These are phyloP conservation scores for Linnaemya tessellans DNA, from an alignment of 2,888 invertebrate genomes.

Conservation along the genomic window DNA sequence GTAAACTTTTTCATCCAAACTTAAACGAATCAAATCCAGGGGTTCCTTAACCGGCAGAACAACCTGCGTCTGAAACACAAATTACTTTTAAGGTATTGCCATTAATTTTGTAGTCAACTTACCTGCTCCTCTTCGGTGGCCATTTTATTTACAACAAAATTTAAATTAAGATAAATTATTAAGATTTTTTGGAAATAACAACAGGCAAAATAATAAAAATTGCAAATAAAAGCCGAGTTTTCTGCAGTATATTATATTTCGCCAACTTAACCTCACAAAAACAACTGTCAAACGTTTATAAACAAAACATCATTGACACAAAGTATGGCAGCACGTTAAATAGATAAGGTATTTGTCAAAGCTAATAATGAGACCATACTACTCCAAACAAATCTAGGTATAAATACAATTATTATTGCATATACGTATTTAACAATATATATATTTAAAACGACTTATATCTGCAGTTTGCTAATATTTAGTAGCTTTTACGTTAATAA, in stretches of 20 bases:
- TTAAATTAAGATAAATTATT: conserved; percentile 66
- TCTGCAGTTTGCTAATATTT: not conserved
- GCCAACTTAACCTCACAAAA: conserved; percentile 34
- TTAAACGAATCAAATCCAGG: conserved; percentile 96
- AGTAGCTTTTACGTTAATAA: not conserved
- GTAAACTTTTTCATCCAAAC: conserved; percentile 98
- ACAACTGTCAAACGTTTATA: conserved; percentile 35
- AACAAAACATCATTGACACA: conserved; percentile 1
- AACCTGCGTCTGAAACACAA: conserved; percentile 71
- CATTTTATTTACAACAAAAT: conserved; percentile 75
- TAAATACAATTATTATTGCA: not conserved
- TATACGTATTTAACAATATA: not conserved
- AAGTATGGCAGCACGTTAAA: conserved; percentile 27
- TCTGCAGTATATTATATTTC: not conserved
- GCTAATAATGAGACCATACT: conserved; percentile 16
- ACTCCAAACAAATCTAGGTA: not conserved
- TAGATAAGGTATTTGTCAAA: not conserved
- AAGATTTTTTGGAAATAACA: conserved; percentile 27
- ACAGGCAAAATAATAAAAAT: conserved; percentile 27
- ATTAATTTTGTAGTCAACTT: conserved; percentile 41
- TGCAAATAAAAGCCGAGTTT: conserved; percentile 44
- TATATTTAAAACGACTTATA: too few relatives aligned
- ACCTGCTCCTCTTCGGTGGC: conserved; percentile 83
- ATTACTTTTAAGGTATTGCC: not conserved
- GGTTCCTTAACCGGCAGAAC: conserved; percentile 98